Base-by-base conservation (phyloP, 2,113 vertebrate genomes). In the Nyctereutes procyonoides region DNA sequence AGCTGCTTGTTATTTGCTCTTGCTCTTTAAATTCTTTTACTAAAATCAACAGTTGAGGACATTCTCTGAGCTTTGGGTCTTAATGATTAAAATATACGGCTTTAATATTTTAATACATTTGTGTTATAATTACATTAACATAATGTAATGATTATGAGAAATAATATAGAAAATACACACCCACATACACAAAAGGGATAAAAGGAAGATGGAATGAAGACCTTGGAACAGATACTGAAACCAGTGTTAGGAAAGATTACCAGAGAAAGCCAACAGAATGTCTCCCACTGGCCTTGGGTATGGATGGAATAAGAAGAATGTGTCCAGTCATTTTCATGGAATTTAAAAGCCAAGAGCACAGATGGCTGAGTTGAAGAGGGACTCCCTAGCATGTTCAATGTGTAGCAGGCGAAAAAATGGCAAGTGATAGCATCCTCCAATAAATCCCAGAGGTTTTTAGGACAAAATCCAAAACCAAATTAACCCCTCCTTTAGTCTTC, bases 381-480 rank as follows among this genome's bases (percentile, higher is more conserved):
- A 58, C 28, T 88, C 22, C 62, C 43, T 76, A 63, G 28, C 43
- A 95, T n/a, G 76, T 81, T 71, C 83, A 60, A 76, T 63, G 38
- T 65, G 35, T 13, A 82, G 56, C 35, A 74, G 85, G 67, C 43
- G 35, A 67, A 79, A 81, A 84, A 95, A 67, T 38, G 80, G 26
- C 71, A 85, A 90, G 2, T 73, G 13, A 63, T 32, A 65, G n/a
- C 38, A 85, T 38, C 13, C 51, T 62, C 63, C 16, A 85, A 30
- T 10, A 93, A 82, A 85, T 43, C 17, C n/a, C 87, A 80, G 85
- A 90, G 77, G 24, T 74, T 88, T 90, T 53, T 15, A 79, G 86
- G 71, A 80, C 58, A 89, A 98, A 90, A 94, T 69, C 12, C 32
- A 92, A 95, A 93, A 82, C 24, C 51, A 86, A 62, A 80, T n/a